Evolutionary conservation across 2,113 vertebrate genomes (phyloP).

Genomic region (Sturnira hondurensis): DNA sequence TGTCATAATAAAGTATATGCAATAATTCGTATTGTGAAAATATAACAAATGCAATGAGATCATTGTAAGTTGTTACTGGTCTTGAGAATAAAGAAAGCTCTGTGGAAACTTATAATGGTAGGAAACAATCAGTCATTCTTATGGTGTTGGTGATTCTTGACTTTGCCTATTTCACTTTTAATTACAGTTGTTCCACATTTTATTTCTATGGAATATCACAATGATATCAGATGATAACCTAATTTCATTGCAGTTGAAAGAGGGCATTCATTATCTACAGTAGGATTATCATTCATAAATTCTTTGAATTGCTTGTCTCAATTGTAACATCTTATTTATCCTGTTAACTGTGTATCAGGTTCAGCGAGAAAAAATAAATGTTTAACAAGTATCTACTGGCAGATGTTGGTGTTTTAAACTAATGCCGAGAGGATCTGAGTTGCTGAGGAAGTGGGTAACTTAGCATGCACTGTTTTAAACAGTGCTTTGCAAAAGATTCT

Average conservation of each 20-base stretch:
- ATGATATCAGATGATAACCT: constrained; percentile 17
- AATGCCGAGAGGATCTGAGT: neutral
- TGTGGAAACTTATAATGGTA: constrained; percentile 6
- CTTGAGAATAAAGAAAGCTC: constrained; percentile 43
- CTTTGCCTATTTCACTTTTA: constrained; percentile 42
- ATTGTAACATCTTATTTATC: neutral
- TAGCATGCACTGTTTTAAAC: neutral
- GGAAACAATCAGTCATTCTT: constrained; percentile 37
- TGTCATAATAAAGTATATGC: constrained; percentile 77
- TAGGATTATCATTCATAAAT: constrained; percentile 13
- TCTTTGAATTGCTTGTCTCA: constrained; percentile 31
- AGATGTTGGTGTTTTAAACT: neutral
- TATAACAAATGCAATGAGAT: constrained; percentile 75
- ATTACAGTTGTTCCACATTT: constrained; percentile 64
- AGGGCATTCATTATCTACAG: constrained; percentile 8
- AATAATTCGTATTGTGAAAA: constrained; percentile 79
- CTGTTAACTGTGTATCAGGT: neutral
- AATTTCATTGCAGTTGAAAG: constrained; percentile 31
- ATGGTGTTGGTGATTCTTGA: constrained; percentile 61
- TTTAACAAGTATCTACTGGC: neutral
- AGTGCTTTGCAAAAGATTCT: neutral
- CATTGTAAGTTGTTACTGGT: constrained; percentile 58
- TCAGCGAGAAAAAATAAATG: neutral
- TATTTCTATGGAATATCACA: constrained; percentile 28
- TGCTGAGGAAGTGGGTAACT: neutral